phyloP scores from a whole-genome alignment of 1,140 invertebrate genomes.

The Vanessa atalanta region DNA sequence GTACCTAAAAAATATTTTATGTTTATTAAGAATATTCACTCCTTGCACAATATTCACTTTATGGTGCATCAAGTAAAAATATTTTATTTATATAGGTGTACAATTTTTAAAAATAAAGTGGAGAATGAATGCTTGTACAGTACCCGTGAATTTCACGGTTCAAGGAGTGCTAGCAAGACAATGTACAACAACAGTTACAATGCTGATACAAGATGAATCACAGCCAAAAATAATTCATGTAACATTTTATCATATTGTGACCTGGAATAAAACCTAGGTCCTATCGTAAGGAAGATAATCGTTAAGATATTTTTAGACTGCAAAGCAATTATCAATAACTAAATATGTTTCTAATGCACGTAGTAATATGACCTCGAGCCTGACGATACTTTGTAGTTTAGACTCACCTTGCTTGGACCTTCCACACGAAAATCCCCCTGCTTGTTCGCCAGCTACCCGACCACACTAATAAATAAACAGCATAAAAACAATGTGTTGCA shows the following conservation, averaged over 20 bases:
- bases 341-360: constrained; percentile 28
- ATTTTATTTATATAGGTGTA: neutral
- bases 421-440: constrained; percentile 66
- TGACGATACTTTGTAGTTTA: constrained; percentile 23
- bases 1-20: no score
- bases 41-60: neutral
- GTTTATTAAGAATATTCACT: no score
- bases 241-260: constrained; percentile 36
- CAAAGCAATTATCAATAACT: constrained; percentile 42
- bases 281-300: constrained; percentile 30
- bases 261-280: constrained; percentile 25
- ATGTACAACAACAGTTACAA: constrained; percentile 19
- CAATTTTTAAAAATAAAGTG: neutral
- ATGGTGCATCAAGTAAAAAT: neutral
- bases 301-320: constrained; percentile 46
- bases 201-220: constrained; percentile 34
- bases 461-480: constrained; percentile 72
- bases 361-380: constrained; percentile 22
- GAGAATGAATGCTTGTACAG: constrained; percentile 4
- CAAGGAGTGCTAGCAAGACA: constrained; percentile 31
- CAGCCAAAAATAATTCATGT: constrained; percentile 39
- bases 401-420: constrained; percentile 70
- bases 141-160: constrained; percentile 39
- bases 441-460: constrained; percentile 56
- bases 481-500: constrained; percentile 69